Evolutionary conservation across 1,140 invertebrate species (phyloP).

Genomic region (Melanaphis sacchari): DNA sequence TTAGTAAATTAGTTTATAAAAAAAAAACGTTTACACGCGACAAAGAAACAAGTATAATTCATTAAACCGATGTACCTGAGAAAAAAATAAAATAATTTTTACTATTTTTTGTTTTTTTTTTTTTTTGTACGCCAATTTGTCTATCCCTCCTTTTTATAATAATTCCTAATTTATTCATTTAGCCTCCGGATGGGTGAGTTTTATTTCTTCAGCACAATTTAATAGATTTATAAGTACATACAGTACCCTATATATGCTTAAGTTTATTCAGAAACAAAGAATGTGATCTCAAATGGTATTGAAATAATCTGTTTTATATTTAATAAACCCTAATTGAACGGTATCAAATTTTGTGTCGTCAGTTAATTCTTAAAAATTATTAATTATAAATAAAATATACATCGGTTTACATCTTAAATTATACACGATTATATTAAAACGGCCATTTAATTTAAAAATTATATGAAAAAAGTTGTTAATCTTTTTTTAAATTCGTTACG

Average conservation of each 20-base stretch:
- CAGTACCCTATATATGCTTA: neutral
- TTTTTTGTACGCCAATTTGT: neutral
- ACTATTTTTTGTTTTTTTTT: neutral
- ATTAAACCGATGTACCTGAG: neutral
- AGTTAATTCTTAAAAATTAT: neutral
- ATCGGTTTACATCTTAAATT: neutral
- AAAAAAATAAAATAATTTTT: neutral
- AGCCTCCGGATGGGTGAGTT: conserved; percentile 3
- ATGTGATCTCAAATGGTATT: neutral
- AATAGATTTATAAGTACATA: neutral
- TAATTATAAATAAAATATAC: neutral
- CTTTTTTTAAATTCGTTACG: neutral
- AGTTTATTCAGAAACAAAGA: neutral
- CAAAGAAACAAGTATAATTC: conserved; percentile 6
- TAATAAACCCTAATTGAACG: neutral
- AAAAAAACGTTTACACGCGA: neutral
- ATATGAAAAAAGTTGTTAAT: neutral
- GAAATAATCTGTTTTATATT: neutral
- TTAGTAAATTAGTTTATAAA: neutral
- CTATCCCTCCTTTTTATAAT: neutral
- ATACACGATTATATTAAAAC: neutral
- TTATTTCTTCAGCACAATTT: neutral
- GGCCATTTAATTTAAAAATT: neutral
- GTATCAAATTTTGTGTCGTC: neutral
- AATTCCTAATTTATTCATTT: neutral